These are phyloP conservation scores for Anguilla japonica DNA, from an alignment of 2,113 vertebrate species.

Conservation along the genomic window DNA sequence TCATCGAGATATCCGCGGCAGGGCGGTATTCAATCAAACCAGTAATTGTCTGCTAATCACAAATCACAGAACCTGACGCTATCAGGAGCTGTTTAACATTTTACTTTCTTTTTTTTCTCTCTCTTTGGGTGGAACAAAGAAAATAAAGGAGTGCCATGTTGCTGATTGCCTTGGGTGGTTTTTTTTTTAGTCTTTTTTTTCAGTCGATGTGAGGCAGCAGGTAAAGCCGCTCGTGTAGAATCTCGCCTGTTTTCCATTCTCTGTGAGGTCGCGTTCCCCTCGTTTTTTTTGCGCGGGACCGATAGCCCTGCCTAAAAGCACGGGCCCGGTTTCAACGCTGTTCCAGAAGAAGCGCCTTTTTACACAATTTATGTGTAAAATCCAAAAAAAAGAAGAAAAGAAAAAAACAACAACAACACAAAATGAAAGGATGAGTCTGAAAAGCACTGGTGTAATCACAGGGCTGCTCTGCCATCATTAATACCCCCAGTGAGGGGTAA, in stretches of 20 bases:
- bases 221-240: neutral
- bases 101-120: neutral
- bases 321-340: neutral
- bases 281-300: no score
- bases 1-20: neutral
- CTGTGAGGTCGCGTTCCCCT: no score
- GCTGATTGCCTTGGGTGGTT: neutral
- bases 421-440: neutral
- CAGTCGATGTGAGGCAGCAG: neutral
- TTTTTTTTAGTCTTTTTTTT: neutral
- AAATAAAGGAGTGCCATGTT: neutral
- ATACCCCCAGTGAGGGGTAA: conserved; percentile 48
- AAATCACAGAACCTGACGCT: neutral
- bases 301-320: neutral
- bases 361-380: neutral
- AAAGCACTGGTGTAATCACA: neutral
- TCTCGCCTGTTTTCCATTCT: neutral
- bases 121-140: neutral
- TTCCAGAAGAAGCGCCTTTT: neutral
- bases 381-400: neutral
- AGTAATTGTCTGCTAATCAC: neutral
- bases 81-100: neutral
- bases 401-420: neutral
- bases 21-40: neutral
- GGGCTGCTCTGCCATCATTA: conserved; percentile 36